Conservation (phyloP, 2,888 invertebrate genomes). For the Acleris laterana region DNA sequence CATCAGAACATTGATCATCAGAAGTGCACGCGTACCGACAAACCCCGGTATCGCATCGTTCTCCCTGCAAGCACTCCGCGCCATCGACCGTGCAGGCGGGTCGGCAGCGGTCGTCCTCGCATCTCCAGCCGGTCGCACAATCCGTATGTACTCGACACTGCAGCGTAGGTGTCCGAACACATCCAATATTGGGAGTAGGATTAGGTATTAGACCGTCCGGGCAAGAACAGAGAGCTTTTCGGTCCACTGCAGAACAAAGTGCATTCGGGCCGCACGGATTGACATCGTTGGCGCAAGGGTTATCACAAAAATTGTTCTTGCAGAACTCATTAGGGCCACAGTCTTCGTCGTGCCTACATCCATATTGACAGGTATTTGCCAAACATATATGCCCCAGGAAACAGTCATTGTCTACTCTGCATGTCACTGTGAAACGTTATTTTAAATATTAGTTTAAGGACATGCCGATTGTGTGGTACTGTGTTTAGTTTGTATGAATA, state of each 20-base stretch:
- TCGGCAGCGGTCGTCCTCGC: slow-evolving; percentile 89
- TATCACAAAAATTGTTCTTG: slow-evolving; percentile 90
- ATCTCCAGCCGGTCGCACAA: slow-evolving; percentile 88
- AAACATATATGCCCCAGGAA: slow-evolving; percentile 96
- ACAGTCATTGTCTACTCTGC: slow-evolving; percentile 95
- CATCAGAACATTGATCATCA: slow-evolving; percentile 93
- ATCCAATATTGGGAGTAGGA: slow-evolving; percentile 94
- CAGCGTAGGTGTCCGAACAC: slow-evolving; percentile 90
- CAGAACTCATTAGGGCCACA: slow-evolving; percentile 94
- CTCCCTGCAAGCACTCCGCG: slow-evolving; percentile 91
- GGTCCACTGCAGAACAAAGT: slow-evolving; percentile 90
- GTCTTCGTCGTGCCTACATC: slow-evolving; percentile 94
- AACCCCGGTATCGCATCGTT: slow-evolving; percentile 89
- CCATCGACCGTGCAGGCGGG: slow-evolving; percentile 90
- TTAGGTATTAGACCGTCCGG: slow-evolving; percentile 92
- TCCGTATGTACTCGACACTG: slow-evolving; percentile 91
- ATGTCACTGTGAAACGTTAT: slow-evolving; percentile 86
- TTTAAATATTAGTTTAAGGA: too few species aligned
- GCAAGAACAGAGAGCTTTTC: slow-evolving; percentile 93
- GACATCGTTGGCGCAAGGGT: slow-evolving; percentile 87
- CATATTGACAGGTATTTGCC: slow-evolving; percentile 92
- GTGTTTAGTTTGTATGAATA: too few species aligned
- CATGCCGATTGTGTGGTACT: too few species aligned
- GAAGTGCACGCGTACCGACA: slow-evolving; percentile 93
- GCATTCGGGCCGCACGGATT: slow-evolving; percentile 95